These are phyloP conservation scores for Phaedon cochleariae DNA, from an alignment of 2,888 invertebrate species.

Conservation along the genomic window DNA sequence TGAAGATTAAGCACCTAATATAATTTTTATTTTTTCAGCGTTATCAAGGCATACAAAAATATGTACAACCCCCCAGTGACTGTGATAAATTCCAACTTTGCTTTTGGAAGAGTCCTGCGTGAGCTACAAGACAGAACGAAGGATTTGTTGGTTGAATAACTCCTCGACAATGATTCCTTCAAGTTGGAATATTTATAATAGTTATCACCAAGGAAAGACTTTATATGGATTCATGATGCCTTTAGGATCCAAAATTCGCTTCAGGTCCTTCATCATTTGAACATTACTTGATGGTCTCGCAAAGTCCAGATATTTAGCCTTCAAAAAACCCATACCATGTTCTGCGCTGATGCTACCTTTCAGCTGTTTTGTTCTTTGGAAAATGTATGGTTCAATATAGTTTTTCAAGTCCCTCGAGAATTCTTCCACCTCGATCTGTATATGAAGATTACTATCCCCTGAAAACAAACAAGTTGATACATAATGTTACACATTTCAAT, in stretches of 20 bases:
- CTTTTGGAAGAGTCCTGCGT: conserved; percentile 1
- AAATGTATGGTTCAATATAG: conserved; percentile 86
- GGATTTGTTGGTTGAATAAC: neutral
- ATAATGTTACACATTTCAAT: neutral
- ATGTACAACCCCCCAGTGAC: conserved; percentile 15
- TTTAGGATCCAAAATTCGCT: conserved; percentile 87
- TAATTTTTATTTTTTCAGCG: conserved; percentile 11
- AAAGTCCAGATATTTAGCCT: conserved; percentile 79
- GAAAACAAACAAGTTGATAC: conserved; percentile 38
- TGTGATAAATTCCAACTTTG: conserved; percentile 14
- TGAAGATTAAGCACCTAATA: too few species aligned
- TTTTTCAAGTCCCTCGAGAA: conserved; percentile 66
- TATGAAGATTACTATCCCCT: conserved; percentile 95
- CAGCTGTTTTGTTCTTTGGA: conserved; percentile 80
- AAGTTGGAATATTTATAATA: neutral
- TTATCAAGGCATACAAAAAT: conserved; percentile 20
- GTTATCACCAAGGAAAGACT: conserved; percentile 62
- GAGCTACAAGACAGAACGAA: neutral
- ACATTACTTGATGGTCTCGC: conserved; percentile 79
- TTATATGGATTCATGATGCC: conserved; percentile 97
- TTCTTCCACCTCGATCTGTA: conserved; percentile 78
- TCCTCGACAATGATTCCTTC: neutral
- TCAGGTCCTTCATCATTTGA: conserved; percentile 81
- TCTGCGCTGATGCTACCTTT: conserved; percentile 94
- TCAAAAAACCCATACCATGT: conserved; percentile 93